Evolutionary conservation across 2,888 invertebrate species (phyloP).

Genomic region (Thecocarcelia acutangulata): DNA sequence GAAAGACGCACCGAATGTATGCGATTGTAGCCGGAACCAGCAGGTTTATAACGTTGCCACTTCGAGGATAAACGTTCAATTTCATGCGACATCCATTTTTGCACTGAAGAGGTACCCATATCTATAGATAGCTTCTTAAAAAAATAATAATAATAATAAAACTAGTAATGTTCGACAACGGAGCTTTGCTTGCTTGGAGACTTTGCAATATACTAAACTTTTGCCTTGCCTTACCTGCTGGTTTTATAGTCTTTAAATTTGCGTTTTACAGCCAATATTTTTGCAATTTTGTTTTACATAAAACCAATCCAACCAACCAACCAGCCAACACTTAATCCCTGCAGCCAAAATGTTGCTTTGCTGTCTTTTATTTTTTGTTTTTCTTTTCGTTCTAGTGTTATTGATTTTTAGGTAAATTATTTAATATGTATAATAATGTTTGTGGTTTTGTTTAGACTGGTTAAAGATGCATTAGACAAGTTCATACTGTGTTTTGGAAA

Average conservation of each 20-base stretch:
- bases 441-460: constrained; percentile 55
- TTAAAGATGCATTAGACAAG: constrained; percentile 39
- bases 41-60: constrained; percentile 78
- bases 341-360: constrained; percentile 30
- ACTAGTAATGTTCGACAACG: no score
- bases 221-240: constrained; percentile 4
- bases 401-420: constrained; percentile 51
- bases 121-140: neutral
- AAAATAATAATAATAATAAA: no score
- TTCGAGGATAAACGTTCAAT: constrained; percentile 77
- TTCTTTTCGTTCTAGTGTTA: constrained; percentile 24
- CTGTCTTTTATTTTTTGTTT: constrained; percentile 5
- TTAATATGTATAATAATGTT: constrained; percentile 42
- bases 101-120: constrained; percentile 74
- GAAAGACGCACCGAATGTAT: constrained; percentile 78
- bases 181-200: constrained; percentile 7
- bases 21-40: constrained; percentile 79
- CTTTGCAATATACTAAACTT: constrained; percentile 54
- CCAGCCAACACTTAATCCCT: constrained; percentile 39
- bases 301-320: no score
- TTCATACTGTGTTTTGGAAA: constrained; percentile 29
- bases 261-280: constrained; percentile 12
- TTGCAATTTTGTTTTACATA: constrained; percentile 55
- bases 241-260: constrained; percentile 57
- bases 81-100: constrained; percentile 78